phyloP scores from a whole-genome alignment of 2,888 invertebrate genomes.

The Micoletzkya japonica region DNA sequence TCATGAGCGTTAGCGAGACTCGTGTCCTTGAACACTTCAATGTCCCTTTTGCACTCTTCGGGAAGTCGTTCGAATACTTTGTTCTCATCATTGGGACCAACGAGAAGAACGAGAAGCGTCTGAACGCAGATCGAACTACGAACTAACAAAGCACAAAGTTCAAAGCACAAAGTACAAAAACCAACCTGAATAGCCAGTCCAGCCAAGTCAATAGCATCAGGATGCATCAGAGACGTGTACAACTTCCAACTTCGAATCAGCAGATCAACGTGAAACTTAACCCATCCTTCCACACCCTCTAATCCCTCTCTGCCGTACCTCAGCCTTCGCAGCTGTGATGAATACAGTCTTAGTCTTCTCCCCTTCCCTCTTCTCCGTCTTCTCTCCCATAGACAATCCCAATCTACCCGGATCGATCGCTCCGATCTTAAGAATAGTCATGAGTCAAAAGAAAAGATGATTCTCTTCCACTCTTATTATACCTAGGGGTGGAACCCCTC shows the following conservation, averaged over 20 bases:
- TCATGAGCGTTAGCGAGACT: slow-evolving; percentile 7
- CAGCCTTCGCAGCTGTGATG: not conserved
- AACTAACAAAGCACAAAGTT: not conserved
- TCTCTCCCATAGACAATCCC: slow-evolving; percentile 15
- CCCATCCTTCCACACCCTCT: not conserved
- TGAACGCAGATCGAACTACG: not conserved
- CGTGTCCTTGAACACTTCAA: slow-evolving; percentile 14
- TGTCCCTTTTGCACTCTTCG: slow-evolving; percentile 24
- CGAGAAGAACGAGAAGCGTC: slow-evolving; percentile 7
- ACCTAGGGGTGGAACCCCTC: not conserved
- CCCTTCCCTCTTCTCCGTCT: too few species aligned
- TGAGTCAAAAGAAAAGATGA: not conserved
- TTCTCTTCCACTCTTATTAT: too few species aligned
- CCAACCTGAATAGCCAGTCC: slow-evolving; percentile 22
- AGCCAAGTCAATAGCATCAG: slow-evolving; percentile 23
- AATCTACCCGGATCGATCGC: slow-evolving; percentile 28
- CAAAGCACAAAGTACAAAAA: not conserved
- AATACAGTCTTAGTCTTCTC: slow-evolving; percentile 21
- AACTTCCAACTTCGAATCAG: slow-evolving; percentile 7
- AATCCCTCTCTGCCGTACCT: not conserved
- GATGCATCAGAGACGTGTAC: slow-evolving; percentile 17
- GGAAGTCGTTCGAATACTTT: slow-evolving; percentile 4
- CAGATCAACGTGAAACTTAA: slow-evolving; percentile 19
- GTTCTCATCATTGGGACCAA: slow-evolving; percentile 1
- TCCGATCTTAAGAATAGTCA: slow-evolving; percentile 5